Evolutionary conservation across 1,140 invertebrate genomes (phyloP), one percentile per base, ranked within the genome.

Genomic region (Pygmarrhopalites habei): DNA sequence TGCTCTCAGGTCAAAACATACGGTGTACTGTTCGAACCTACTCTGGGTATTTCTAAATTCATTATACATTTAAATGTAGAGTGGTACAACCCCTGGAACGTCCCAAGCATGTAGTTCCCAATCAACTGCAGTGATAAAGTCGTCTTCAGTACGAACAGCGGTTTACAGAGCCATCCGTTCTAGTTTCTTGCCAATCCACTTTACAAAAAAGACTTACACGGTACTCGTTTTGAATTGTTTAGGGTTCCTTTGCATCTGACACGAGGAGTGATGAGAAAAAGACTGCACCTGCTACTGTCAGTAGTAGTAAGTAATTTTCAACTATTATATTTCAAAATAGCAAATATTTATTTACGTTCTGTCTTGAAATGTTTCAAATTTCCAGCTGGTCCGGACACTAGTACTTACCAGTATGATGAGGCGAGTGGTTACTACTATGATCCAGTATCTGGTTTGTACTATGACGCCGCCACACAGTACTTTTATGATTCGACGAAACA

Each of bases 381-480:
- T 52, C 19, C 55, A 88, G 87, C 83, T 70, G 77, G 86, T 43
- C 95, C 95, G 23, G 93, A 98, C 83, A 85, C 89, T 1, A 86
- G 86, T 62, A 87, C 85, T 17, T 98, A 95, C 75, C 86, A 93
- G 71, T 97, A 92, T 76, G 95, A 99, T 76, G 91, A 93, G 74
- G 84, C 85, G 0, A 96, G 92, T 17, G 94, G 95, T 0, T 99
- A 95, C 74, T 98, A 98, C 73, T 98, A 95, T 76, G 95, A 99
- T 78, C 83, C 91, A 1, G 79, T 81, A 1, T 98, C 94, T 14
- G 88, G 89, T 2, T 81, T 98, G 3, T 98, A 98, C 75, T 99
- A 97, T 73, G 94, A 98, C 80, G 84, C 92, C 0, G 92, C 85
- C 73, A 92, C 92, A 10, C 91, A 93, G 75, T 95, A 95, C 74